Evolutionary conservation across 2,888 invertebrate genomes (phyloP), one percentile per base, ranked within the genome.

Genomic region (Drosophila ustulata): DNA sequence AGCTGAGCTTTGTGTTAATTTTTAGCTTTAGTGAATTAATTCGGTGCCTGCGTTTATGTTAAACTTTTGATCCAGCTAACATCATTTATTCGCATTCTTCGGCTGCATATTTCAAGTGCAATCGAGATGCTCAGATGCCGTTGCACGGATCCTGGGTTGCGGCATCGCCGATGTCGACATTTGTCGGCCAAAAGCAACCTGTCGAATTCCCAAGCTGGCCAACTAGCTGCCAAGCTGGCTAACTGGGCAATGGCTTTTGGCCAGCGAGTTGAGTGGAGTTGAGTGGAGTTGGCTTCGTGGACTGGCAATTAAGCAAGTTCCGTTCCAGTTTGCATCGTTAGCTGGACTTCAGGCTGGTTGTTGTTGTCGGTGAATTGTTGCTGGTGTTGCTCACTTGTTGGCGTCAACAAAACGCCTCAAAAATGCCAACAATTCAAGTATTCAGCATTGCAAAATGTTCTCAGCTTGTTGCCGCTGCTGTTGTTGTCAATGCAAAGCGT

Each of bases 401-500:
- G 77, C 66, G 73, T 73, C 66, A 66, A 66, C 70, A 61, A 68
- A 74, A 71, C 77, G 73, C 67, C 73, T 82, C 71, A 79, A 81
- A 81, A 75, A 82, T 82, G 78, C 82, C 75, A 57, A 64, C 56
- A 49, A 64, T 64, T 64, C 57, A 72, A 72, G 71, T 57, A 83
- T 83, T 77, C 70, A 70, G 47, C 78, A 80, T 87, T 84, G 87
- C 82, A 80, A 86, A 86, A 86, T 69, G 71, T 83, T 84, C 84
- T 83, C 78, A 77, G 65, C 81, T 65, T 23, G 57, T 66, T 63
- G 47, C 56, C 53, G 52, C 11, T 75, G 59, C n/a, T 53, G 64
- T 69, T 69, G 69, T 75, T 80, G 82, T 75, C 74, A 83, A 83
- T 86, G 86, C 83, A 86, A 86, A 83, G 86, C 83, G 78, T 85